phyloP scores from a whole-genome alignment of 2,797 vertebrate genomes.

The Melanotaenia trifasciata region DNA sequence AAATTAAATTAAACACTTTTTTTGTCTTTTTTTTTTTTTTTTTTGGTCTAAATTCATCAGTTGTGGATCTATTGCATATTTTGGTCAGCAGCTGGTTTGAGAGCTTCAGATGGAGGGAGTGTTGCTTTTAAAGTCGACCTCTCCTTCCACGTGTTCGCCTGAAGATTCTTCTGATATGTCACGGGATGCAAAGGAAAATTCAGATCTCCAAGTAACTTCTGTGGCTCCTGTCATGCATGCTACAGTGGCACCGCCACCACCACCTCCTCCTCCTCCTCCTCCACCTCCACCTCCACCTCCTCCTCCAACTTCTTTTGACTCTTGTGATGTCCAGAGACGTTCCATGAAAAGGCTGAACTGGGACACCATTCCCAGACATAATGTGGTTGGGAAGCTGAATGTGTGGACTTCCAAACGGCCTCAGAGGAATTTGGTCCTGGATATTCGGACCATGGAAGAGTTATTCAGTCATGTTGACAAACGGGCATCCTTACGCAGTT shows the following conservation, averaged over 20 bases:
- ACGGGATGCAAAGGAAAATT: slow-evolving; percentile 22
- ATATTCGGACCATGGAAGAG: slow-evolving; percentile 85
- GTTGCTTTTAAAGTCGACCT: slow-evolving; percentile 50
- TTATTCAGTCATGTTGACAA: slow-evolving; percentile 83
- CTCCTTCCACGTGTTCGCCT: slow-evolving; percentile 34
- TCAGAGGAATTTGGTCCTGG: slow-evolving; percentile 79
- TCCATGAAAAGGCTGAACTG: slow-evolving; percentile 89
- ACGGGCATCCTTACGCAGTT: slow-evolving; percentile 34
- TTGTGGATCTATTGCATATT: background rate
- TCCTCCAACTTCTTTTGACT: slow-evolving; percentile 36
- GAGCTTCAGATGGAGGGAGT: slow-evolving; percentile 71
- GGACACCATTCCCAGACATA: slow-evolving; percentile 85
- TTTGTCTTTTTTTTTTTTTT: background rate
- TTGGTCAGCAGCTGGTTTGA: background rate
- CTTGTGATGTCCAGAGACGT: slow-evolving; percentile 58
- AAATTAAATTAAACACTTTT: background rate
- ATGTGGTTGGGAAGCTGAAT: slow-evolving; percentile 82
- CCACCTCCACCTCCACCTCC: slow-evolving; percentile 25
- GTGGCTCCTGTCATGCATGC: slow-evolving; percentile 11
- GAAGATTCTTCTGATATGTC: slow-evolving; percentile 11
- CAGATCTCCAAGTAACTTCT: slow-evolving; percentile 18
- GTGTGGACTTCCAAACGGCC: slow-evolving; percentile 81
- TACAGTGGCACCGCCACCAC: slow-evolving; percentile 17
- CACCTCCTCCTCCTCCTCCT: rapidly evolving
- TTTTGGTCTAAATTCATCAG: background rate